Evolutionary conservation across 53 echinoderm and acorn worm species (phyloP), one percentile per base, ranked within the genome.

Genomic region (Apostichopus leukothele): DNA sequence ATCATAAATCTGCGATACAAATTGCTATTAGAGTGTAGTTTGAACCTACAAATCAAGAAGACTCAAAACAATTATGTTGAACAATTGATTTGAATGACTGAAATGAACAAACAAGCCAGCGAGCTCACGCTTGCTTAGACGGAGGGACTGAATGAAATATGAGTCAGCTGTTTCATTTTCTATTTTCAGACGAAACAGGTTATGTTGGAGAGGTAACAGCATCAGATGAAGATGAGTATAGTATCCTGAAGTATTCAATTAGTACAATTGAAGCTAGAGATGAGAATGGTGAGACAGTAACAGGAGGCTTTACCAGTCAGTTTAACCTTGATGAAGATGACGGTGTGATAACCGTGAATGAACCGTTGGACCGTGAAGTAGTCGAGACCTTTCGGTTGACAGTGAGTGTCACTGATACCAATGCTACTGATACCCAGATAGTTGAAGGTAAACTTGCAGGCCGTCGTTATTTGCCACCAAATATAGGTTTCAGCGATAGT

Each of bases 321-420:
- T 79, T 79, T 18, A 19, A 5, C 19, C 16, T 52, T 18, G 4
- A 4, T 53, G 79, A 51, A 39, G 39, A 53, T 52, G 4, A 50
- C 23, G 79, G 79, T 79, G 14, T 39, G n/a, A 79, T 79, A 53
- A 26, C 10, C 7, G 16, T 79, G 4, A 52, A 51, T 79, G 52
- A 51, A 52, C 19, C 19, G 20, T 54, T 79, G 23, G 53, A 79
- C 21, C 52, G 79, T 5, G 79, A 79, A 20, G 4, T 52, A 20
- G 79, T 79, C 13, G 79, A 79, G 54, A 79, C 79, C 51, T 79
- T 53, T 52, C 5, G 1, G 18, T 20, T 79, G 9, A 53, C 13
- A 51, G 79, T 52, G 53, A 54, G n/a, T n/a, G 79, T 79, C 13
- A 52, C 53, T 51, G 79, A 79, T 79, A 53, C 16, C 4, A 79